phyloP scores from a whole-genome alignment of 1,140 invertebrate genomes.

The Eupeodes corollae region DNA sequence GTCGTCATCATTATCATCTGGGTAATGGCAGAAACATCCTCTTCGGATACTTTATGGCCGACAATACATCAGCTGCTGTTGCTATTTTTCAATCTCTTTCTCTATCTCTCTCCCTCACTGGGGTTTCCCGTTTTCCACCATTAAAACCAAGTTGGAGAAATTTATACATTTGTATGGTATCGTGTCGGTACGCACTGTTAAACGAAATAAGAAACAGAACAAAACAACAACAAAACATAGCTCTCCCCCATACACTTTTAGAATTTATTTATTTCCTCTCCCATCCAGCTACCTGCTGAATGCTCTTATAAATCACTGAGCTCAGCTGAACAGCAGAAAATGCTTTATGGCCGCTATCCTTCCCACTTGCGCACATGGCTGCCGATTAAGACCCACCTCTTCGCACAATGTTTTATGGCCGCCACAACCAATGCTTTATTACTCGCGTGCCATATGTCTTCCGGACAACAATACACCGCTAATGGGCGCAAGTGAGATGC shows the following conservation, averaged over 20 bases:
- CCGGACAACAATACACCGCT: neutral
- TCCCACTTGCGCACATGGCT: constrained; percentile 1
- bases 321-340: neutral
- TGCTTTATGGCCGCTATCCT: neutral
- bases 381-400: constrained; percentile 7
- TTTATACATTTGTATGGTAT: too few relatives aligned
- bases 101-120: too few relatives aligned
- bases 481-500: too few relatives aligned
- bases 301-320: constrained; percentile 2
- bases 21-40: too few relatives aligned
- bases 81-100: too few relatives aligned
- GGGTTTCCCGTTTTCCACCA: too few relatives aligned
- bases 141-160: too few relatives aligned
- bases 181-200: too few relatives aligned
- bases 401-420: constrained; percentile 35
- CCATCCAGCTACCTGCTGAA: constrained; percentile 3
- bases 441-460: constrained; percentile 6
- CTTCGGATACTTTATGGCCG: too few relatives aligned
- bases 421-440: constrained; percentile 32
- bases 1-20: too few relatives aligned
- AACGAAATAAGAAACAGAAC: too few relatives aligned
- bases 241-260: constrained; percentile 16
- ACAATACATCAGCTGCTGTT: too few relatives aligned
- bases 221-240: constrained; percentile 8
- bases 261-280: constrained; percentile 11